Evolutionary conservation across 2,797 vertebrate genomes (phyloP).

Genomic region (Podarcis siculus): DNA sequence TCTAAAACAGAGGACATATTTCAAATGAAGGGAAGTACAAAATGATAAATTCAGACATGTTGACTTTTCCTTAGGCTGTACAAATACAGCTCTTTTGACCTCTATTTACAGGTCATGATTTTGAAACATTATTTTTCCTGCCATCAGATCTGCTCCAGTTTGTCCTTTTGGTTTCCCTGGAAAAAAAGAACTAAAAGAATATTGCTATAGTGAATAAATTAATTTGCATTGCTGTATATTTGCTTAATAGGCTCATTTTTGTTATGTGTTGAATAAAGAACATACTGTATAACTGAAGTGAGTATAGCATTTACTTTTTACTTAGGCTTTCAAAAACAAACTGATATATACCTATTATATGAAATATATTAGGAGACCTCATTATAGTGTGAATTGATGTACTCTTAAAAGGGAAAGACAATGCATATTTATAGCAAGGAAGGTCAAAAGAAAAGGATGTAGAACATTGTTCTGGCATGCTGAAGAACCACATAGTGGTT

Average conservation of each 20-base stretch:
- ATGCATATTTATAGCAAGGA: background rate
- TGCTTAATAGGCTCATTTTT: background rate
- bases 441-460: background rate
- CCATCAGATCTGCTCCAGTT: constrained; percentile 26
- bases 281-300: background rate
- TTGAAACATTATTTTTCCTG: constrained; percentile 14
- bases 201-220: background rate
- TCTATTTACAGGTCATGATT: background rate
- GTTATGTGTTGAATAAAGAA: background rate
- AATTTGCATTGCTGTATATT: background rate
- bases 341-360: background rate
- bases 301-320: background rate
- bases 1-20: constrained; percentile 69
- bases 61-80: constrained; percentile 25
- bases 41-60: constrained; percentile 25
- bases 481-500: background rate
- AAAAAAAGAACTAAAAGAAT: background rate
- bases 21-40: constrained; percentile 22
- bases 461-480: background rate
- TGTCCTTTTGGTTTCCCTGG: background rate
- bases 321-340: background rate
- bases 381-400: background rate
- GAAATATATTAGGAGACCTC: background rate
- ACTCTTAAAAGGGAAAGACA: background rate
- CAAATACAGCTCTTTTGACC: constrained; percentile 22